Evolutionary conservation across 2,888 invertebrate species (phyloP), one percentile per base, ranked within the genome.

Genomic region (Nebria brevicollis): DNA sequence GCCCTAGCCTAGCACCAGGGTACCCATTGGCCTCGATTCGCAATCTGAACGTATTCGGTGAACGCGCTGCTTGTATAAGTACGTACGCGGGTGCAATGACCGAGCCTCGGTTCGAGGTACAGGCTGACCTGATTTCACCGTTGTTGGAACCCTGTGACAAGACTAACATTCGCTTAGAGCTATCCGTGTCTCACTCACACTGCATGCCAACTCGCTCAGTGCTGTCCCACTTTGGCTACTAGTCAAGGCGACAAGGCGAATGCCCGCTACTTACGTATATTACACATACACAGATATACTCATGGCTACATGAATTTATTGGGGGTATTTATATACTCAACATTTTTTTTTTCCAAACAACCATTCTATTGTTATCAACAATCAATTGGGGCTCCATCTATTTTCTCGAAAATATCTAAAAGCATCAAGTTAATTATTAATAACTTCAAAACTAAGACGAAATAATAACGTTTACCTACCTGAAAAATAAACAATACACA

Each of bases 41-140:
- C 83, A 84, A 85, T 74, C 66, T 81, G 73, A 82, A 82, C 82
- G 54, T 54, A 54, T 54, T 83, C 84, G 84, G 54, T 54, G 54
- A 54, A 54, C 54, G 54, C 54, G 54, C 54, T 54, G 54, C 54
- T 54, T 54, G 54, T 54, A 6, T 10, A 43, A 2, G 54, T 54
- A 54, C 84, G 83, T 84, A 86, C 86, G 85, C 85, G 86, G 88
- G 88, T 88, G 88, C 89, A 89, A 88, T 88, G 89, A 87, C 89
- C 89, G 88, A 88, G 88, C 87, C 88, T 87, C 88, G 85, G 70
- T 82, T 86, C 86, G 85, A 85, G 87, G 87, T 85, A 85, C 86
- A 85, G 85, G 42, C 85, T 89, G 88, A 89, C 89, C 89, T 88
- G 89, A 88, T 88, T 89, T 87, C 86, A 78, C 83, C 82, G 82